Conservation (phyloP, 2,797 vertebrate genomes). For the Ambastaia sidthimunki region DNA sequence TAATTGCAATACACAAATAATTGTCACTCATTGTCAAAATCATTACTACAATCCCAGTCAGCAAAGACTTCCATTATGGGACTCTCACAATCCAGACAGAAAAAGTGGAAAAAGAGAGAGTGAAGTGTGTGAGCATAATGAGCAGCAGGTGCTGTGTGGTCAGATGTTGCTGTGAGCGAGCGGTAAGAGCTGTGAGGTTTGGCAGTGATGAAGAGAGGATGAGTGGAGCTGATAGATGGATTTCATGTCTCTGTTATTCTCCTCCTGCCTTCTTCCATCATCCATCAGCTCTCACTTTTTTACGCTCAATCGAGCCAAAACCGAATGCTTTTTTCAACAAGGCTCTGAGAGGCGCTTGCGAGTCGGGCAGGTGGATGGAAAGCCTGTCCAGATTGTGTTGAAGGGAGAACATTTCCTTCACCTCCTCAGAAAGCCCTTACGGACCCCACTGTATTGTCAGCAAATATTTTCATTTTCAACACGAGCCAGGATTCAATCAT, state of each 20-base stretch:
- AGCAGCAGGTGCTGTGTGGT: conserved; percentile 39
- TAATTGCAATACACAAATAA: too few species aligned
- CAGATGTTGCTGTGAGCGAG: conserved; percentile 26
- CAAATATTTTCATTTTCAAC: conserved; percentile 68
- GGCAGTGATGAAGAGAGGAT: conserved; percentile 48
- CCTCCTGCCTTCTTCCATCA: conserved; percentile 17
- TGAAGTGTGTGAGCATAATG: conserved; percentile 29
- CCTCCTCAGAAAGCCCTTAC: conserved; percentile 55
- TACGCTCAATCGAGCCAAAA: conserved; percentile 29
- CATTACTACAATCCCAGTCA: too few species aligned
- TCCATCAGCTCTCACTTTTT: conserved; percentile 27
- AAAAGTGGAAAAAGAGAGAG: neutral
- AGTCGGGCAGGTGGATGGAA: conserved; percentile 21
- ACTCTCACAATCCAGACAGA: neutral
- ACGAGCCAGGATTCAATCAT: conserved; percentile 66
- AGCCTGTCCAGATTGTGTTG: conserved; percentile 22
- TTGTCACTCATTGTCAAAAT: too few species aligned
- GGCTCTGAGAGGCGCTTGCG: conserved; percentile 24
- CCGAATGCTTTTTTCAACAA: conserved; percentile 24
- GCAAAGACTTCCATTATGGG: neutral
- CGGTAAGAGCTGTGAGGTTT: conserved; percentile 29
- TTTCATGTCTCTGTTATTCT: conserved; percentile 38
- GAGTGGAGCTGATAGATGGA: conserved; percentile 39
- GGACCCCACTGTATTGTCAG: conserved; percentile 59
- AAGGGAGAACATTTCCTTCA: conserved; percentile 49